phyloP scores from a whole-genome alignment of 2,888 invertebrate genomes.

The Capitulum mitella region DNA sequence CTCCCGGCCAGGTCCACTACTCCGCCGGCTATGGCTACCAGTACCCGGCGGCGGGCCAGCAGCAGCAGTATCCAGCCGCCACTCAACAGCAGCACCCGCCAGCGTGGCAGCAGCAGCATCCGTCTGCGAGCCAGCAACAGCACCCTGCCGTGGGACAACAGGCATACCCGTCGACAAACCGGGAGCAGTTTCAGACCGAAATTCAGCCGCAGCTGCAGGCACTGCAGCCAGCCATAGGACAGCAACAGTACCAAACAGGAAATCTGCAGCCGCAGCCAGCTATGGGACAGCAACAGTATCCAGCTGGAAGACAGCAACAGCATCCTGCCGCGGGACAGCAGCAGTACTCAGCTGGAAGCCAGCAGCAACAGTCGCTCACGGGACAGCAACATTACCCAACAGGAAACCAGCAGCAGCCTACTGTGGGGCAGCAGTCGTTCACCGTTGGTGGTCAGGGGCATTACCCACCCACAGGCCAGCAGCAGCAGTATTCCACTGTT shows the following conservation, averaged over 20 bases:
- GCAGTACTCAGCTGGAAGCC: neutral
- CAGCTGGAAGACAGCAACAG: constrained; percentile 30
- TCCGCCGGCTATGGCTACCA: neutral
- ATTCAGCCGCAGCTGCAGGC: neutral
- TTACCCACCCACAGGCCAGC: constrained; percentile 28
- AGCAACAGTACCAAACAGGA: constrained; percentile 35
- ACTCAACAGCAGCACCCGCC: constrained; percentile 29
- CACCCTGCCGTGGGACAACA: constrained; percentile 28
- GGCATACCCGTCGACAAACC: no score
- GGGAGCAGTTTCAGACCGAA: no score
- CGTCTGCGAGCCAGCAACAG: constrained; percentile 26
- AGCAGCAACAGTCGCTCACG: constrained; percentile 10
- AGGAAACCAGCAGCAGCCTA: constrained; percentile 34
- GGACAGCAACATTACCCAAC: constrained; percentile 27
- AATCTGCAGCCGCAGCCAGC: no score
- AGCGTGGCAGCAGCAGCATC: constrained; percentile 26
- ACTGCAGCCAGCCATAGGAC: constrained; percentile 7
- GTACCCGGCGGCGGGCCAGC: constrained; percentile 26
- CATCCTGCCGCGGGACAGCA: constrained; percentile 14
- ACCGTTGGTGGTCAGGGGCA: no score
- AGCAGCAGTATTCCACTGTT: constrained; percentile 21
- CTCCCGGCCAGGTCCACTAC: neutral
- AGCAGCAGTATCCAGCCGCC: constrained; percentile 22
- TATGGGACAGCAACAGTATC: no score
- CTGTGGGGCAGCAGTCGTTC: no score